phyloP scores from a whole-genome alignment of 2,888 invertebrate species.

The Lottia scabra region DNA sequence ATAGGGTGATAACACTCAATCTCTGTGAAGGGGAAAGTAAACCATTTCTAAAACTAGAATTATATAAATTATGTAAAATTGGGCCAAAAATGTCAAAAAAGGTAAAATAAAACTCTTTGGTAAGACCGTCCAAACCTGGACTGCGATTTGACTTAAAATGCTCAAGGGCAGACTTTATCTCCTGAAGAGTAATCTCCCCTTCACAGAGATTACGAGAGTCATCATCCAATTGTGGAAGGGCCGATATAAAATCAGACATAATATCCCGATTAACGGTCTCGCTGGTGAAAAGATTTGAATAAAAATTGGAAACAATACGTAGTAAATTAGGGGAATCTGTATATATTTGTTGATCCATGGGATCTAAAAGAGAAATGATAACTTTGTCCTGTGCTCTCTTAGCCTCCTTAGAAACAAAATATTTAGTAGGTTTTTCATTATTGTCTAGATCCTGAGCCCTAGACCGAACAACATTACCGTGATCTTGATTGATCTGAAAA shows the following conservation, averaged over 20 bases:
- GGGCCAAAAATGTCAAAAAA: not conserved
- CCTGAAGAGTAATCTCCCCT: not conserved
- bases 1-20: not conserved
- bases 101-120: not conserved
- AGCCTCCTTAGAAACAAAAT: not conserved
- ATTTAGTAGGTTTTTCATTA: not conserved
- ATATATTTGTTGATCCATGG: not conserved
- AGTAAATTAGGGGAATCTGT: not conserved
- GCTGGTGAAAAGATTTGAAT: conserved; percentile 8
- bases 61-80: not conserved
- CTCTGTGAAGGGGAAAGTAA: not conserved
- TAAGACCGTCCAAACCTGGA: not conserved
- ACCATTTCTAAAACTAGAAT: not conserved
- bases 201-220: not conserved
- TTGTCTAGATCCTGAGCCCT: not conserved
- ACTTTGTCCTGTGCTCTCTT: too few species aligned
- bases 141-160: not conserved
- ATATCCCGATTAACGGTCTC: not conserved
- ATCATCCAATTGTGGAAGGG: not conserved
- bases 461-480: not conserved
- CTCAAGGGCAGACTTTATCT: not conserved
- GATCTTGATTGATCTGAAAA: not conserved
- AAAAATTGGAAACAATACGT: not conserved
- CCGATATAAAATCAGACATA: not conserved
- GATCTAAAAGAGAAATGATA: not conserved